Evolutionary conservation across 2,113 vertebrate genomes (phyloP).

Genomic region (Nibea coibor): DNA sequence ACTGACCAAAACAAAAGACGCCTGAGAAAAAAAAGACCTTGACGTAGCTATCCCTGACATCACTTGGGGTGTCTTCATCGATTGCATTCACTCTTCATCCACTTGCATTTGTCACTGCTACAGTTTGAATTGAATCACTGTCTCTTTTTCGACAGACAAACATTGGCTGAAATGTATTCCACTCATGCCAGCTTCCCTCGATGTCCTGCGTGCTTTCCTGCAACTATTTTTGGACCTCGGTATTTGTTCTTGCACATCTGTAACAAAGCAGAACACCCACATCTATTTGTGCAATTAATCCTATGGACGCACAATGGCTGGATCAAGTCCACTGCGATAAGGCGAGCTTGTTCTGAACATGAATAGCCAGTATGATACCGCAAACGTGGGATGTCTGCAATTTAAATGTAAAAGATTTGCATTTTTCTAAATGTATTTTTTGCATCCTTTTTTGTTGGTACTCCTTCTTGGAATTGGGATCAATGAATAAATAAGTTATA

Average conservation of each 20-base stretch:
- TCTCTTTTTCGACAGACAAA: neutral
- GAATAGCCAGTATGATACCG: neutral
- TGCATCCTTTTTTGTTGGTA: neutral
- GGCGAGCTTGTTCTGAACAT: neutral
- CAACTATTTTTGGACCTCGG: neutral
- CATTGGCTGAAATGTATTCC: neutral
- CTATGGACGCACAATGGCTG: neutral
- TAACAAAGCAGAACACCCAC: neutral
- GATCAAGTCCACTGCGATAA: neutral
- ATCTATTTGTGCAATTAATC: neutral
- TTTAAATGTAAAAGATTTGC: neutral
- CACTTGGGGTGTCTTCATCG: neutral
- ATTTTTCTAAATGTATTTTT: neutral
- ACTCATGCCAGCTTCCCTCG: neutral
- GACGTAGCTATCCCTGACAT: neutral
- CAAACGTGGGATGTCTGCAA: neutral
- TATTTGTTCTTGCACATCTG: neutral
- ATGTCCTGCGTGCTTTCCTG: neutral
- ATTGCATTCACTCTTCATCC: conserved; percentile 6
- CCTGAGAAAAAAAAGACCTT: conserved; percentile 1
- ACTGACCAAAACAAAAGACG: neutral
- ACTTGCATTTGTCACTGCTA: neutral
- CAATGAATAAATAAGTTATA: neutral
- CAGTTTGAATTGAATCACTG: neutral
- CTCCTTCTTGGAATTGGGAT: neutral